These are phyloP conservation scores for Eristalis intricaria DNA, from an alignment of 2,888 invertebrate species.

Conservation along the genomic window DNA sequence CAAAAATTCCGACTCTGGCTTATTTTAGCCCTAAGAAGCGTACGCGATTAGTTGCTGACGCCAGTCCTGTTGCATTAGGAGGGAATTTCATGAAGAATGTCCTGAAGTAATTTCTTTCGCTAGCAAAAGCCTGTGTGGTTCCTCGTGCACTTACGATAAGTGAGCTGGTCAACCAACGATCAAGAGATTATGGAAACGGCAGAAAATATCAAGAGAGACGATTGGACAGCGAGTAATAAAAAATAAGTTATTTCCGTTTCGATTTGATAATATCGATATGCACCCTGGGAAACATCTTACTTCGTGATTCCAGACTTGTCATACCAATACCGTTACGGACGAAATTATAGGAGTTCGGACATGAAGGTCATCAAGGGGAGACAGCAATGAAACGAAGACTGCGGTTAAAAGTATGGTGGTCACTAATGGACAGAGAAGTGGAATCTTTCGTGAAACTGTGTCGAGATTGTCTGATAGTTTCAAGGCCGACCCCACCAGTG, in stretches of 20 bases:
- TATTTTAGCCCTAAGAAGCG: conserved; percentile 73
- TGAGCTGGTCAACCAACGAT: conserved; percentile 20
- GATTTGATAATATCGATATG: background rate
- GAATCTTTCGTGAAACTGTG: conserved; percentile 11
- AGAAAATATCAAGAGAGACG: too few species aligned
- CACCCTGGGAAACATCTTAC: too few species aligned
- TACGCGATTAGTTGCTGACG: conserved; percentile 76
- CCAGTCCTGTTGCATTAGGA: conserved; percentile 75
- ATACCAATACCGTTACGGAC: too few species aligned
- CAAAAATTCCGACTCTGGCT: conserved; percentile 66
- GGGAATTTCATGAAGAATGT: conserved; percentile 35
- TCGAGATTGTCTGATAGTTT: conserved; percentile 32
- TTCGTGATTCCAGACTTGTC: too few species aligned
- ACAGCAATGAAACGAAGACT: too few species aligned
- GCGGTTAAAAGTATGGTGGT: conserved; percentile 24
- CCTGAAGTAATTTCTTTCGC: conserved; percentile 78
- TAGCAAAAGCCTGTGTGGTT: conserved; percentile 74
- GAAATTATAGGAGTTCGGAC: too few species aligned
- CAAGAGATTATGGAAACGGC: conserved; percentile 12
- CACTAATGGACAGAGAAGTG: conserved; percentile 10
- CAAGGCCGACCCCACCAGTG: conserved; percentile 5
- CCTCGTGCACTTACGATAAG: conserved; percentile 26
- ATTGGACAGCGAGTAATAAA: too few species aligned
- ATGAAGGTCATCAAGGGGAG: too few species aligned
- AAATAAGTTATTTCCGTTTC: conserved; percentile 16